Evolutionary conservation across 2,797 vertebrate genomes (phyloP), one percentile per base, ranked within the genome.

Genomic region (Anabas testudineus): DNA sequence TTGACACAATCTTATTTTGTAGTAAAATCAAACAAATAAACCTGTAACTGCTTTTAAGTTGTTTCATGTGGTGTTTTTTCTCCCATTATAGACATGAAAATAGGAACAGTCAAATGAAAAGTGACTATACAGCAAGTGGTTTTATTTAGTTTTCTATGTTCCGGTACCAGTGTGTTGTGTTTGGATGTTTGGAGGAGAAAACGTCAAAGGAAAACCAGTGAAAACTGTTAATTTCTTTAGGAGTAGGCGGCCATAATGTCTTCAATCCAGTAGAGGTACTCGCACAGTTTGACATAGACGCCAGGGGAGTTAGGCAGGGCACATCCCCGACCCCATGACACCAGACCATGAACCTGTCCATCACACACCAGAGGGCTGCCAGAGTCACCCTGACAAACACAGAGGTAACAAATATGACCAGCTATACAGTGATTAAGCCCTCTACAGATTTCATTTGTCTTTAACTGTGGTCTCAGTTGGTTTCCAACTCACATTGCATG

Each of bases 271-370:
- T 58, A 8, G 5, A 87, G 63, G 10, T 93, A 95, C 74, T 94
- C 92, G 71, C 95, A 97, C 57, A 96, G 86, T 78, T 94, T 94
- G 8, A 95, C 95, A 49, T 96, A 97, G 73, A 97, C 95, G 0
- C 91, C 94, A 0, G 96, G 95, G 5, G 89, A 90, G 28, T 90
- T 87, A 14, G 47, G 83, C 49, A 56, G 56, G 1, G 93, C 93
- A 2, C 96, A 96, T 43, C 95, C 95, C 8, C 55, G 55, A 0
- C 96, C 96, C 96, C 96, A 97, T 0, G 96, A 97, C 15, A 96
- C 95, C 67, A 96, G 85, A 21, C 96, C 95, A 0, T 96, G 91
- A n/a, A 97, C 76, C 58, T 88, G 15, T 18, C 92, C 91, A 0
- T 19, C 42, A 68, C 96, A 97, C 39, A 95, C 94, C 47, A 96